A percentile compares a stretch with the other conserved stretches of the same genome.
Conservation (phyloP, 2,113 vertebrate genomes). For the Probosciger aterrimus region DNA sequence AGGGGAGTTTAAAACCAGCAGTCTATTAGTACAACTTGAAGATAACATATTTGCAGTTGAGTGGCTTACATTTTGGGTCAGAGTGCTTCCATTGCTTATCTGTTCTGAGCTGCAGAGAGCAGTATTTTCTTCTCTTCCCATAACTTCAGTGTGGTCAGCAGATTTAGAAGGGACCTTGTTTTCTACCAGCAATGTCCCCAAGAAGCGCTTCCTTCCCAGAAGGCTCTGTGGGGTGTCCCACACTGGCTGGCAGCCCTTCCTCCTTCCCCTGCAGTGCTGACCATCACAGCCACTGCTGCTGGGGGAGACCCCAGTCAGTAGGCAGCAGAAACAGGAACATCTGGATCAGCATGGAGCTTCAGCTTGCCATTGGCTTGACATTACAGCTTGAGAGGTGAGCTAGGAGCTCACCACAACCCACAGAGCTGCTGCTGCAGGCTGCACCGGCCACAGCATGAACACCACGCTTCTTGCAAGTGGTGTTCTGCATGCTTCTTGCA, state of each 20-base stretch:
- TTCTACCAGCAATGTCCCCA: neutral
- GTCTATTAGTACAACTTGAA: neutral
- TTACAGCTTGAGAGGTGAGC: neutral
- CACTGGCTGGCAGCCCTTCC: neutral
- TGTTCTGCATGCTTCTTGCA: neutral
- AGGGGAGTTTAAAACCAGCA: neutral
- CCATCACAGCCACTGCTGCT: neutral
- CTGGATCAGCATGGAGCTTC: neutral
- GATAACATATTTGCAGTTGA: neutral
- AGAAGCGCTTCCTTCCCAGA: fast-evolving
- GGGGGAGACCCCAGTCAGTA: neutral
- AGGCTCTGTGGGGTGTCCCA: neutral
- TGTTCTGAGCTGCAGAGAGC: neutral
- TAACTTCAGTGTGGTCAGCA: neutral
- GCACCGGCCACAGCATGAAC: fast-evolving
- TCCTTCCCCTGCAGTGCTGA: neutral
- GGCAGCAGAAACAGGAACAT: neutral
- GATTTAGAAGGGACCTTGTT: neutral
- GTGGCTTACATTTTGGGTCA: neutral
- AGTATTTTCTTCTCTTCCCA: neutral
- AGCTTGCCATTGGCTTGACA: neutral
- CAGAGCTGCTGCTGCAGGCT: neutral
- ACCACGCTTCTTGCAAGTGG: neutral
- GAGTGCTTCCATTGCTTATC: neutral
- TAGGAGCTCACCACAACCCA: neutral